Conservation (phyloP, 2,888 invertebrate genomes). For the Nemoura dubitans region DNA sequence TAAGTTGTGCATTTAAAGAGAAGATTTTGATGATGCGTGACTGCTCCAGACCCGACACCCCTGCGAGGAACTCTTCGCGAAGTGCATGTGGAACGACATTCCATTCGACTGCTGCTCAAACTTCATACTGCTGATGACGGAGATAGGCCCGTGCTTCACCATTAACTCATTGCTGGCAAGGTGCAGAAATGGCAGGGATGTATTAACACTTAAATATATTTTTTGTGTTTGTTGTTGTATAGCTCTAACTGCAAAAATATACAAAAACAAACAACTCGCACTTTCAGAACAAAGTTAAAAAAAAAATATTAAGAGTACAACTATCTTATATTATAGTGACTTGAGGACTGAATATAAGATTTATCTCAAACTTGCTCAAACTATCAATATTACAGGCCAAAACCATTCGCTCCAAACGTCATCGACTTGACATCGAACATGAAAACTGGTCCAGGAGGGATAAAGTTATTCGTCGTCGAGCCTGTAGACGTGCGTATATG, state of each 20-base stretch:
- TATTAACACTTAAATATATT: too few species aligned
- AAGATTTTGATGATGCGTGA: too few species aligned
- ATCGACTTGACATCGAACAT: not conserved
- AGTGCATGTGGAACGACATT: constrained; percentile 8
- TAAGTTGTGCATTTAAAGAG: too few species aligned
- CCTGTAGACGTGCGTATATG: not conserved
- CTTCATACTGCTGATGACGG: constrained; percentile 58
- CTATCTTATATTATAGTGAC: too few species aligned
- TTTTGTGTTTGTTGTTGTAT: too few species aligned
- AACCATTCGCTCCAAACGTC: not conserved
- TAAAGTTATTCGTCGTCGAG: not conserved
- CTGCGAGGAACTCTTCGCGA: not conserved
- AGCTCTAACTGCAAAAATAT: too few species aligned
- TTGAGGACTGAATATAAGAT: too few species aligned
- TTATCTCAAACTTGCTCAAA: too few species aligned
- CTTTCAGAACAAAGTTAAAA: too few species aligned
- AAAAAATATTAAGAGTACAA: too few species aligned
- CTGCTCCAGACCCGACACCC: not conserved
- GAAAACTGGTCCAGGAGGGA: not conserved
- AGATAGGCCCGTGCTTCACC: constrained; percentile 61
- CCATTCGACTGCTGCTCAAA: constrained; percentile 51
- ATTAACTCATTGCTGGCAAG: constrained; percentile 57
- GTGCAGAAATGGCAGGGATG: too few species aligned
- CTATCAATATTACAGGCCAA: not conserved
- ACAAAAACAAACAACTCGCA: too few species aligned